These are phyloP conservation scores for Elmis aenea DNA, from an alignment of 2,888 invertebrate genomes.

Conservation along the genomic window DNA sequence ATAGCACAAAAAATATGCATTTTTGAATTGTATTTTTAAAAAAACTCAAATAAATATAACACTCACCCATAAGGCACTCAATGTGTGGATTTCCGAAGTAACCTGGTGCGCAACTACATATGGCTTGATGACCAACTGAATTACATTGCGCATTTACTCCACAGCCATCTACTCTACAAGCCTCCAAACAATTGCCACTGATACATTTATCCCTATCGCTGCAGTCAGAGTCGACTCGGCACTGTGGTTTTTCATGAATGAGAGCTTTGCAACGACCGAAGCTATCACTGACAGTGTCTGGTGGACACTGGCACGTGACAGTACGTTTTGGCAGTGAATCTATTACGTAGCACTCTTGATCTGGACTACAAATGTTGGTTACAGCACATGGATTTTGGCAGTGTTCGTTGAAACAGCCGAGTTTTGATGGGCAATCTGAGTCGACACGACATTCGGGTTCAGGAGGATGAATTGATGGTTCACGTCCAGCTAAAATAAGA, in stretches of 20 bases:
- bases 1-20: slow-evolving; percentile 1
- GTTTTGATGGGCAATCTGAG: slow-evolving; percentile 67
- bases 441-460: slow-evolving; percentile 67
- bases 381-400: slow-evolving; percentile 75
- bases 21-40: background rate
- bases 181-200: slow-evolving; percentile 70
- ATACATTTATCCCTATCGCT: slow-evolving; percentile 64
- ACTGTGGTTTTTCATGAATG: slow-evolving; percentile 51
- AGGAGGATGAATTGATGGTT: slow-evolving; percentile 22
- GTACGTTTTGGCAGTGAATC: slow-evolving; percentile 77
- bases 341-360: slow-evolving; percentile 73
- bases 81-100: slow-evolving; percentile 74
- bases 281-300: slow-evolving; percentile 70
- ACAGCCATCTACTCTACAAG: slow-evolving; percentile 72
- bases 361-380: slow-evolving; percentile 67
- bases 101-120: slow-evolving; percentile 73
- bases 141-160: slow-evolving; percentile 80
- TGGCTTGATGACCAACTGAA: slow-evolving; percentile 68
- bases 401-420: slow-evolving; percentile 71
- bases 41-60: background rate
- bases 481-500: no score
- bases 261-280: slow-evolving; percentile 64
- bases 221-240: slow-evolving; percentile 72
- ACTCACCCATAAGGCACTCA: slow-evolving; percentile 59
- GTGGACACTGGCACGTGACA: slow-evolving; percentile 81